Evolutionary conservation across 2,113 vertebrate genomes (phyloP).

Genomic region (Peucedramus taeniatus): DNA sequence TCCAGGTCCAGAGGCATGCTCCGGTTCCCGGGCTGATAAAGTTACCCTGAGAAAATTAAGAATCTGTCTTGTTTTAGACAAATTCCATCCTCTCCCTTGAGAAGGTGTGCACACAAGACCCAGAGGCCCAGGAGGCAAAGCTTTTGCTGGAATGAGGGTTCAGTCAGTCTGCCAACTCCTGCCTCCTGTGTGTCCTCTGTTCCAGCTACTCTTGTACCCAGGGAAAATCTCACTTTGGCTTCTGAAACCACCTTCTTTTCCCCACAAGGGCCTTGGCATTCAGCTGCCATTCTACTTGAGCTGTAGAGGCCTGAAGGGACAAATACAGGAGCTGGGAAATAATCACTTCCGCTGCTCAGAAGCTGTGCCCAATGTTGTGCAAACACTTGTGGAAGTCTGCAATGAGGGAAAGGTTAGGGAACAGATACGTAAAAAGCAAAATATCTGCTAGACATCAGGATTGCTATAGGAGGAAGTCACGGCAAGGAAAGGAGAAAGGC

Average conservation of each 20-base stretch:
- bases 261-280: background rate
- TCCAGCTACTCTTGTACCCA: background rate
- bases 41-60: background rate
- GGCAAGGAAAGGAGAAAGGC: background rate
- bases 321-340: background rate
- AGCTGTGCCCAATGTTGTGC: background rate
- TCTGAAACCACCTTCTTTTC: background rate
- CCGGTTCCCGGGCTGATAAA: background rate
- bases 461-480: background rate
- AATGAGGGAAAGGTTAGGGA: background rate
- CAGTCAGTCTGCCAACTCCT: background rate
- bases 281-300: background rate
- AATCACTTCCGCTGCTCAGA: rapidly evolving
- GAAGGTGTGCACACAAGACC: background rate
- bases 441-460: background rate
- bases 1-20: background rate
- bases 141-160: background rate
- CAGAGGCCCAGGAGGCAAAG: background rate
- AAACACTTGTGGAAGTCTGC: background rate
- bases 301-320: background rate
- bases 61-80: background rate
- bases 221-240: background rate
- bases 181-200: background rate
- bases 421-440: background rate
- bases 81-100: background rate